Percentiles rank a stretch among this genome's conserved stretches.
Evolutionary conservation across 2,888 invertebrate genomes (phyloP).

Genomic region (Ferrisia virgata): DNA sequence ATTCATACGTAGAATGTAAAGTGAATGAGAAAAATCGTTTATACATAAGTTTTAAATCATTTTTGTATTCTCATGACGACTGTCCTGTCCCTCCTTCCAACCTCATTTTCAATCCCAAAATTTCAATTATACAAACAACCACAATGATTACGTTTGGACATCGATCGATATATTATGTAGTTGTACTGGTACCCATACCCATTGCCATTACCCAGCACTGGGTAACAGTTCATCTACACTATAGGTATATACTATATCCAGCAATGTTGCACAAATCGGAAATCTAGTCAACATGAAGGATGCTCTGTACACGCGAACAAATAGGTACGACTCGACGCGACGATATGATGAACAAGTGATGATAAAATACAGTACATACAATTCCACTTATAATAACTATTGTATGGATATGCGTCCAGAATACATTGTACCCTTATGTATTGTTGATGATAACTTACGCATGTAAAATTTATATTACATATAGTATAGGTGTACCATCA

Average conservation of each 20-base stretch:
- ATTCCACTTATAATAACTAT: not conserved
- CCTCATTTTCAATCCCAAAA: no score
- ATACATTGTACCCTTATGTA: conserved; percentile 9
- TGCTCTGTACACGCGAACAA: not conserved
- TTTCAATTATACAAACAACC: not conserved
- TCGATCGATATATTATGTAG: no score
- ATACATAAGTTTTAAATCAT: conserved; percentile 6
- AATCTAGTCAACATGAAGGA: not conserved
- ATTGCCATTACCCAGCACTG: no score
- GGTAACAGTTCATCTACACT: no score
- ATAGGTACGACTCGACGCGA: no score
- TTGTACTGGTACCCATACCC: no score
- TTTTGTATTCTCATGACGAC: not conserved
- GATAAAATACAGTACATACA: not conserved
- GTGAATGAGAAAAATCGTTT: not conserved
- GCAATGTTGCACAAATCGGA: not conserved
- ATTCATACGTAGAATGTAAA: not conserved
- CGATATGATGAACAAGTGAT: not conserved
- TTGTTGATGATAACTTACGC: not conserved
- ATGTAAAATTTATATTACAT: no score
- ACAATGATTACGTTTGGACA: no score
- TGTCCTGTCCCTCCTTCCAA: not conserved
- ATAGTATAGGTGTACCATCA: not conserved
- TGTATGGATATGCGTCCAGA: conserved; percentile 22
- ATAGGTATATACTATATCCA: no score